Evolutionary conservation across 2,113 vertebrate genomes (phyloP).

Genomic region (Cinclus cinclus): DNA sequence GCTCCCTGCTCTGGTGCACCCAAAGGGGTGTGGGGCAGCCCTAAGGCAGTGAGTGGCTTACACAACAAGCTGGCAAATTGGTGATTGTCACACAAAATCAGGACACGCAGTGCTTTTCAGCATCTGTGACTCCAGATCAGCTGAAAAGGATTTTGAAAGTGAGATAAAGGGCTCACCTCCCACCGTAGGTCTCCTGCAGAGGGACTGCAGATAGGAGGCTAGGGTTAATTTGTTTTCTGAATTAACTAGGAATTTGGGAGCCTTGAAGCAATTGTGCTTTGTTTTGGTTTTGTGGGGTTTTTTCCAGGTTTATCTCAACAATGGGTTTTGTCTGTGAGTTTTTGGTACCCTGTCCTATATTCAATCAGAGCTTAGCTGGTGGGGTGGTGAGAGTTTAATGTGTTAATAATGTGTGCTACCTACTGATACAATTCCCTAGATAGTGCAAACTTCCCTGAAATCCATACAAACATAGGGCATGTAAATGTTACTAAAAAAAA

Average conservation of each 20-base stretch:
- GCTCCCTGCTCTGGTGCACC: background rate
- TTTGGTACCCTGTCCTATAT: background rate
- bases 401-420: background rate
- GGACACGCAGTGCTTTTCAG: background rate
- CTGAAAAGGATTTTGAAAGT: constrained; percentile 33
- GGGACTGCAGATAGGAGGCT: background rate
- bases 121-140: constrained; percentile 13
- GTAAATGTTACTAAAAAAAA: background rate
- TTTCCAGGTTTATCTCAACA: background rate
- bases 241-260: constrained; percentile 8
- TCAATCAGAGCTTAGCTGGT: background rate
- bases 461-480: background rate
- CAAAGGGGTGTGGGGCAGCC: background rate
- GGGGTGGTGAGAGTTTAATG: background rate
- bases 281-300: background rate
- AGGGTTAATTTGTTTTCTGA: constrained; percentile 49
- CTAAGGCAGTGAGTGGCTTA: background rate
- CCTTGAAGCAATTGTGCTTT: constrained; percentile 8
- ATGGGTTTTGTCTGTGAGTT: background rate
- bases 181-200: background rate
- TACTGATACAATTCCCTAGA: background rate
- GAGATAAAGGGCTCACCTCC: constrained; percentile 44
- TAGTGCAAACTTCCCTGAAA: background rate
- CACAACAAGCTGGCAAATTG: background rate
- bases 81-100: background rate